A percentile compares a stretch with the other conserved stretches of the same genome.
These are phyloP conservation scores for Corythoichthys haematopterus DNA, from an alignment of 2,113 vertebrate species.

Conservation along the genomic window DNA sequence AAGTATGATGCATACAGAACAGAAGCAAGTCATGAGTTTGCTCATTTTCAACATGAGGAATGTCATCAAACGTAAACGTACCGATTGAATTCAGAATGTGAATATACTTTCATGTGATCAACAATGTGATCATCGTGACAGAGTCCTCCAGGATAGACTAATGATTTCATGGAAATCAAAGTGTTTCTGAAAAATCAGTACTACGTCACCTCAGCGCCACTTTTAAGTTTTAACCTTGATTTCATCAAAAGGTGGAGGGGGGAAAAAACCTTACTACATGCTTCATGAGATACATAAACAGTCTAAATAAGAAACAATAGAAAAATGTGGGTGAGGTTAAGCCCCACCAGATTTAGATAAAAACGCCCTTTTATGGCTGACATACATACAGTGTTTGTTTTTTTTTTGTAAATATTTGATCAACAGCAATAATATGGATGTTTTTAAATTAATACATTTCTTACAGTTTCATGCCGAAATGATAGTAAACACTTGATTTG, in stretches of 20 bases:
- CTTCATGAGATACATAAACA: background rate
- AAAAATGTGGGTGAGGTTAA: too few relatives aligned
- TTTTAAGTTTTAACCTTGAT: background rate
- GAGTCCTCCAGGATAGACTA: conserved; percentile 20
- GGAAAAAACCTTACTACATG: background rate
- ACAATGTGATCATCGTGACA: conserved; percentile 65
- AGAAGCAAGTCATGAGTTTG: conserved; percentile 10
- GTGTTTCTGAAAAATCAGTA: conserved; percentile 20
- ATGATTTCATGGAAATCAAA: conserved; percentile 79
- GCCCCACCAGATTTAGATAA: background rate
- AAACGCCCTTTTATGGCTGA: background rate
- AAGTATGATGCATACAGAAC: conserved; percentile 46
- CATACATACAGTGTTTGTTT: background rate
- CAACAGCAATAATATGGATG: too few relatives aligned
- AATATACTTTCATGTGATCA: conserved; percentile 23
- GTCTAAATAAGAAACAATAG: background rate
- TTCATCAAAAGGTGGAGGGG: background rate
- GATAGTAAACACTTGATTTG: background rate
- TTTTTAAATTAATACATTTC: too few relatives aligned
- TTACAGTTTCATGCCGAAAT: background rate
- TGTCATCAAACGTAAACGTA: conserved; percentile 38
- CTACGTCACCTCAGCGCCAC: background rate
- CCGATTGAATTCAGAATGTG: conserved; percentile 39
- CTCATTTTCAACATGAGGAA: conserved; percentile 21
- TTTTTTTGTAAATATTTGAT: too few relatives aligned